Evolutionary conservation across 2,113 vertebrate species (phyloP).

Genomic region (Mustelus asterias): DNA sequence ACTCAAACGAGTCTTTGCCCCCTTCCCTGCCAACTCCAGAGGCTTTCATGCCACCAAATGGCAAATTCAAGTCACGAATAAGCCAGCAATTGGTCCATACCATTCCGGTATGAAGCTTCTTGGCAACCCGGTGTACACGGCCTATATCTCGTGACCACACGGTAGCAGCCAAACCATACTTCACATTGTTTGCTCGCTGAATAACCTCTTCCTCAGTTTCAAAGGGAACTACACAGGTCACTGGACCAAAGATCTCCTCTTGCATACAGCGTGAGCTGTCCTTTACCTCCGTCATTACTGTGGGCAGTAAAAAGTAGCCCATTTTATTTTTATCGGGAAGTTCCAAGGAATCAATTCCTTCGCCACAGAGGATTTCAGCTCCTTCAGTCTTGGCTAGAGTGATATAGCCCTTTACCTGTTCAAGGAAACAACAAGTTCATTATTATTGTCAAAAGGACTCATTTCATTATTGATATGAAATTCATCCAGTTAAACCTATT

Average conservation of each 20-base stretch:
- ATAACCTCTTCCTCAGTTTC: constrained; percentile 86
- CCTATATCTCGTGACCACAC: constrained; percentile 82
- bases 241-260: constrained; percentile 95
- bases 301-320: constrained; percentile 89
- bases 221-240: constrained; percentile 80
- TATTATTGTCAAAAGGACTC: neutral
- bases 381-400: constrained; percentile 72
- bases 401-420: constrained; percentile 77
- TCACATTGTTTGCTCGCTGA: constrained; percentile 71
- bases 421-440: constrained; percentile 28
- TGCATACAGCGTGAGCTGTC: constrained; percentile 83
- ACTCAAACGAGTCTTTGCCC: constrained; percentile 83
- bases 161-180: constrained; percentile 77
- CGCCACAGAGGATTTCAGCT: constrained; percentile 77
- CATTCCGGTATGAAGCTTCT: constrained; percentile 71
- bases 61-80: constrained; percentile 87
- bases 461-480: neutral
- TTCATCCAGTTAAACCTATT: neutral
- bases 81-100: constrained; percentile 98
- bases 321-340: constrained; percentile 61
- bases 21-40: constrained; percentile 91
- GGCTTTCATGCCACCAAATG: constrained; percentile 91
- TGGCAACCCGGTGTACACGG: constrained; percentile 73
- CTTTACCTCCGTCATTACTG: constrained; percentile 70
- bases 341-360: constrained; percentile 70